These are phyloP conservation scores for Oxyura jamaicensis DNA, from an alignment of 2,113 vertebrate species.

Conservation along the genomic window DNA sequence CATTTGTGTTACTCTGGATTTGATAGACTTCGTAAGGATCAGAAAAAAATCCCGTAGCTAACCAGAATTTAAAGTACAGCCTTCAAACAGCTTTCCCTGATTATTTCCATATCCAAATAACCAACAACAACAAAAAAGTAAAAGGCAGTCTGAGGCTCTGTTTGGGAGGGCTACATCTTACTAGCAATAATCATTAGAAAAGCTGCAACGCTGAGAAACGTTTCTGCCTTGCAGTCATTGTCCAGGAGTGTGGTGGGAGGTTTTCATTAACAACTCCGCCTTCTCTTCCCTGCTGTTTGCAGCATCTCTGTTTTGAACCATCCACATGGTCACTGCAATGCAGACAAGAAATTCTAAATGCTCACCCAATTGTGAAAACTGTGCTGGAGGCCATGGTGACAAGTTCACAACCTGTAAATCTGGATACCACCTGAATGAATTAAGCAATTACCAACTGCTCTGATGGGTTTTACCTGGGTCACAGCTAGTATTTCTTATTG, in stretches of 20 bases:
- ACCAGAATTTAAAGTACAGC: neutral
- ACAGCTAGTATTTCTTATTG: constrained; percentile 70
- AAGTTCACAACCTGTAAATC: constrained; percentile 88
- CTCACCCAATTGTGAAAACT: constrained; percentile 86
- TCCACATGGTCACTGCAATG: constrained; percentile 90
- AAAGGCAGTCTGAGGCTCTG: neutral
- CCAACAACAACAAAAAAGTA: neutral
- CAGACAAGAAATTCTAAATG: constrained; percentile 93
- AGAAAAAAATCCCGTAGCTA: neutral
- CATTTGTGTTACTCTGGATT: neutral
- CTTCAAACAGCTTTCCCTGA: neutral
- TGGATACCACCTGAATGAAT: constrained; percentile 87
- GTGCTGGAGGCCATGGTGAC: constrained; percentile 88
- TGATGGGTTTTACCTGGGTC: constrained; percentile 85
- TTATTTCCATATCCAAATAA: neutral
- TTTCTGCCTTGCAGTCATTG: constrained; percentile 42
- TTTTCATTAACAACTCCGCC: constrained; percentile 28
- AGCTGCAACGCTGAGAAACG: neutral
- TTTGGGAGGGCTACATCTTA: neutral
- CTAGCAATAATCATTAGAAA: neutral
- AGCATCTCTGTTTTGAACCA: constrained; percentile 92
- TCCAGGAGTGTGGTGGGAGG: constrained; percentile 33
- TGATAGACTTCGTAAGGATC: neutral
- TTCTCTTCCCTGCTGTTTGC: constrained; percentile 38
- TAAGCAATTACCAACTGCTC: constrained; percentile 82